Conservation (phyloP, 2,113 vertebrate genomes). For the Dicentrarchus labrax region DNA sequence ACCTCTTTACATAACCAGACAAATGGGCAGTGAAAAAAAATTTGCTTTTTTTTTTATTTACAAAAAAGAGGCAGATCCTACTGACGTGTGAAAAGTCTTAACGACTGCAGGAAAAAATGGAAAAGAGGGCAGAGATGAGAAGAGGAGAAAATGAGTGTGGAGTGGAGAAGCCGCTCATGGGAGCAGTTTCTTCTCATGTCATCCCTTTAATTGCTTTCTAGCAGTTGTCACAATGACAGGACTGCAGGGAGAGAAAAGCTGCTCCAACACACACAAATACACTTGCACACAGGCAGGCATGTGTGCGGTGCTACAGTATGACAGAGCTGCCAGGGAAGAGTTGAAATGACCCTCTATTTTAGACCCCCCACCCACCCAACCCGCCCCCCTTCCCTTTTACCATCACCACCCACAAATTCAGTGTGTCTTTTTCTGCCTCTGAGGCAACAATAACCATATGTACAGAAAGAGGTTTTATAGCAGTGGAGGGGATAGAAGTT, state of each 20-base stretch:
- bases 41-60: slow-evolving; percentile 35
- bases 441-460: slow-evolving; percentile 59
- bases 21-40: slow-evolving; percentile 23
- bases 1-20: slow-evolving; percentile 48
- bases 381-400: background rate
- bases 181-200: slow-evolving; percentile 78
- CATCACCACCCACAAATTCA: slow-evolving; percentile 40
- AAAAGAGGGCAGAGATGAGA: slow-evolving; percentile 65
- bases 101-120: slow-evolving; percentile 31
- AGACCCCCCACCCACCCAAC: slow-evolving; percentile 12
- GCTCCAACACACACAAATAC: slow-evolving; percentile 40
- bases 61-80: slow-evolving; percentile 16
- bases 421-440: slow-evolving; percentile 38
- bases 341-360: slow-evolving; percentile 63
- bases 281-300: background rate
- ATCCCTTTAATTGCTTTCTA: slow-evolving; percentile 80
- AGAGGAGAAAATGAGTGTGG: slow-evolving; percentile 67
- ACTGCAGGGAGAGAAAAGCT: slow-evolving; percentile 66
- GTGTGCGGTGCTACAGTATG: slow-evolving; percentile 25
- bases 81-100: slow-evolving; percentile 51
- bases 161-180: slow-evolving; percentile 72
- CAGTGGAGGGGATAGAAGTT: slow-evolving; percentile 29
- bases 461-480: slow-evolving; percentile 51
- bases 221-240: slow-evolving; percentile 79
- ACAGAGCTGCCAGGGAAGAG: slow-evolving; percentile 57